Evolutionary conservation across 1,140 invertebrate species (phyloP), one percentile per base, ranked within the genome.

Genomic region (Gryllus bimaculatus): DNA sequence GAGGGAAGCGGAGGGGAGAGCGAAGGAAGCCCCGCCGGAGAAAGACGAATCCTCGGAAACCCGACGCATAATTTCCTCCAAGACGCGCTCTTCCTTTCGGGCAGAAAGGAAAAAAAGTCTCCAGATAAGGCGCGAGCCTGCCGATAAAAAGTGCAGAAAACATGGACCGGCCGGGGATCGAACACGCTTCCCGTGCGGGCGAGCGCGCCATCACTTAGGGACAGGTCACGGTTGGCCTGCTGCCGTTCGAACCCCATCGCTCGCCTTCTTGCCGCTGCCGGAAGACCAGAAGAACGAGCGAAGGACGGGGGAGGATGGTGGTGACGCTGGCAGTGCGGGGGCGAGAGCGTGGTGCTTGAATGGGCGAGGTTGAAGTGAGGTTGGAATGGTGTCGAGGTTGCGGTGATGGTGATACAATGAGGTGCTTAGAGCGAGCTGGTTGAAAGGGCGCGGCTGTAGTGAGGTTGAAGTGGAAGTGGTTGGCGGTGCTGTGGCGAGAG

Each of bases 71-170:
- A 66, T 66, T 66, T 66, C 54, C 54, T 66, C 54, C 10, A 66
- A 66, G 54, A 66, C 54, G 54, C 54, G 54, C 54, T 66, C 54
- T 66, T 66, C 54, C 54, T 66, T 66, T 66, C 54, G 54, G 26
- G 26, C 54, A 3, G 54, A 66, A 66, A 66, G 26, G 26, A 66
- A 66, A 66, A 66, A 66, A 18, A 18, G 18, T 18, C 18, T 66
- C 54, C 54, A 66, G 54, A 66, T 66, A 66, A 66, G 54, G 54
- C 54, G 54, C 18, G 54, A 66, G 54, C 10, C 54, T 66, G 54
- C 54, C 54, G 54, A 66, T 66, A 66, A 66, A 66, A 66, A 66
- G 54, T 66, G 54, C 54, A 66, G 54, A 66, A 66, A 66, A 66
- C 54, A 66, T 66, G 18, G 54, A 66, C 54, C 54, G 54, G 10